Conservation (phyloP, 2,888 invertebrate species). For the Drosophila meridionalis region DNA sequence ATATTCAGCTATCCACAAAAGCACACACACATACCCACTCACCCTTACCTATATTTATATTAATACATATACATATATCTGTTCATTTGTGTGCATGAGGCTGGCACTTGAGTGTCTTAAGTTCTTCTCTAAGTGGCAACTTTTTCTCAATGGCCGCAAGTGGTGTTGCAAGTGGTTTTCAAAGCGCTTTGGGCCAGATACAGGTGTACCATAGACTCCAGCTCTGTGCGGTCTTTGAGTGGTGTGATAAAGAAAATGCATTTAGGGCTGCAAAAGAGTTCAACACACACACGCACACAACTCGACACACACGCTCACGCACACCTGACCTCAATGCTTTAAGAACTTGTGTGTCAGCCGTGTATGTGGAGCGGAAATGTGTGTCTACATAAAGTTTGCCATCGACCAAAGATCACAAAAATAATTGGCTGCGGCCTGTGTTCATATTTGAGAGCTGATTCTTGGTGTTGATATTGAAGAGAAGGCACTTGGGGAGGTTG, state of each 20-base stretch:
- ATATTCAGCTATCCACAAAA: neutral
- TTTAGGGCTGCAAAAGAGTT: constrained; percentile 53
- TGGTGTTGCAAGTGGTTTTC: constrained; percentile 67
- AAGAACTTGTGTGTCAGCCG: constrained; percentile 43
- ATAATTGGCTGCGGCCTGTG: constrained; percentile 38
- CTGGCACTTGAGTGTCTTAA: constrained; percentile 73
- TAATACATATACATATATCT: constrained; percentile 23
- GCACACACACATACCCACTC: constrained; percentile 15
- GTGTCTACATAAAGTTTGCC: constrained; percentile 27
- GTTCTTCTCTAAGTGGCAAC: constrained; percentile 73
- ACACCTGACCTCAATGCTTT: constrained; percentile 65
- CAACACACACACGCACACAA: constrained; percentile 5
- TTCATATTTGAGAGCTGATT: constrained; percentile 10
- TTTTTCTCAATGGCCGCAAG: constrained; percentile 76
- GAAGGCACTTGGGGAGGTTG: neutral
- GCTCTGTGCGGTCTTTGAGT: constrained; percentile 44
- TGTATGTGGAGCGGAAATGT: constrained; percentile 63
- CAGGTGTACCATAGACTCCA: constrained; percentile 30
- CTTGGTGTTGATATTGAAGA: neutral
- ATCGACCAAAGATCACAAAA: constrained; percentile 32
- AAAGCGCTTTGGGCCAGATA: constrained; percentile 47
- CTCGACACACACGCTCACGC: constrained; percentile 7
- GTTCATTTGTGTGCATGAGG: constrained; percentile 53
- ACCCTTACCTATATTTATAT: constrained; percentile 7
- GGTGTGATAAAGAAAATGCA: constrained; percentile 66